phyloP scores from a whole-genome alignment of 2,797 vertebrate genomes.

The Tapirus indicus region DNA sequence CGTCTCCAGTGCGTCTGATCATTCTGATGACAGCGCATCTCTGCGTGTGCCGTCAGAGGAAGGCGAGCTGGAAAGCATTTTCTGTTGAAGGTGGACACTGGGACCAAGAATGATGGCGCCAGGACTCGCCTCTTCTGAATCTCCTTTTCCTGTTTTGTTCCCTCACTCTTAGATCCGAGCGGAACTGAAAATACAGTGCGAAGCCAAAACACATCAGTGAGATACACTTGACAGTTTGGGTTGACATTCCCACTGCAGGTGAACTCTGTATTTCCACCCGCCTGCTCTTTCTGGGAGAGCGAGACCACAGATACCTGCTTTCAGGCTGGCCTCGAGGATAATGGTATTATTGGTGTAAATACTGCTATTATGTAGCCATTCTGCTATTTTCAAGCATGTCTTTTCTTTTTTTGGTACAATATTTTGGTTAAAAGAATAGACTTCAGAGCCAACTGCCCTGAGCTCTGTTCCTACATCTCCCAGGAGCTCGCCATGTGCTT shows the following conservation, averaged over 20 bases:
- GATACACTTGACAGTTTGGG: neutral
- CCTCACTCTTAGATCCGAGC: neutral
- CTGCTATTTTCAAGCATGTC: neutral
- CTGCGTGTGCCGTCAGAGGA: constrained; percentile 15
- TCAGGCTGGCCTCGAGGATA: neutral
- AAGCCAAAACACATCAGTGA: constrained; percentile 8
- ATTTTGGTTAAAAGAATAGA: neutral
- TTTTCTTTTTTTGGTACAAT: neutral
- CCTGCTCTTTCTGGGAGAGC: neutral
- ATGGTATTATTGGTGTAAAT: neutral
- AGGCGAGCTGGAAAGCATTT: neutral
- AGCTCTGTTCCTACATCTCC: neutral
- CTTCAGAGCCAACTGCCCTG: neutral
- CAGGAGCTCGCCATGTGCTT: neutral
- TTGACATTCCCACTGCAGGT: neutral
- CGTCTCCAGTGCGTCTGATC: neutral
- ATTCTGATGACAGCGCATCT: neutral
- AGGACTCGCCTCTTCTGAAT: neutral
- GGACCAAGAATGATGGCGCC: neutral
- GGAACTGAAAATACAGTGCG: neutral
- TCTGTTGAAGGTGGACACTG: neutral
- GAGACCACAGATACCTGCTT: too few relatives aligned
- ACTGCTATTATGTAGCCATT: neutral
- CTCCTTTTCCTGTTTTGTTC: constrained; percentile 4
- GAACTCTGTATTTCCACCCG: neutral